These are phyloP conservation scores for Pomatorhinus ruficollis DNA, from an alignment of 2,113 vertebrate genomes.

Conservation along the genomic window DNA sequence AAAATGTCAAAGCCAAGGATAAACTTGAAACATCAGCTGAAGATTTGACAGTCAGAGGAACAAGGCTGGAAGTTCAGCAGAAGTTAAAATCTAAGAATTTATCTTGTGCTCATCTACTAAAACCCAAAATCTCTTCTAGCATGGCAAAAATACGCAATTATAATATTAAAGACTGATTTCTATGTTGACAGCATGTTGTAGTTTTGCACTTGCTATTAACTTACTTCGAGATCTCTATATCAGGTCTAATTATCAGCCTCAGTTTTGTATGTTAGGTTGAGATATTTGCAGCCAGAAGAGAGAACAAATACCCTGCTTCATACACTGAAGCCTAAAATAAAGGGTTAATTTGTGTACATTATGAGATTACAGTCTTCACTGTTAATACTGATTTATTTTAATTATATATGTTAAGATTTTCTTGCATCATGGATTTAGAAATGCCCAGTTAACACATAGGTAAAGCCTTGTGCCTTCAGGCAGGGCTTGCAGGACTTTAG, in stretches of 20 bases:
- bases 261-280: background rate
- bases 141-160: constrained; percentile 84
- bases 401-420: background rate
- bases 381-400: constrained; percentile 40
- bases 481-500: background rate
- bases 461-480: constrained; percentile 19
- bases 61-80: constrained; percentile 64
- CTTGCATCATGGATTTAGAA: constrained; percentile 47
- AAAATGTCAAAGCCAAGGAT: background rate
- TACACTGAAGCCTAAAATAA: background rate
- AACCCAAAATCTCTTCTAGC: constrained; percentile 17
- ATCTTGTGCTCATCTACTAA: background rate
- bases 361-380: background rate
- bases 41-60: constrained; percentile 61
- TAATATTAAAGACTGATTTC: constrained; percentile 82
- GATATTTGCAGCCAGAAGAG: background rate
- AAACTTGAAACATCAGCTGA: background rate
- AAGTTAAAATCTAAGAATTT: constrained; percentile 54
- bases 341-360: background rate
- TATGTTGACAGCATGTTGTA: background rate
- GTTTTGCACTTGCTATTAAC: background rate
- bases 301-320: background rate
- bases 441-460: background rate
- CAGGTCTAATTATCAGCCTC: background rate
- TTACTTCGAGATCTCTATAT: background rate